These are phyloP conservation scores for Ciconia nigra DNA, from an alignment of 2,797 vertebrate genomes.

Conservation along the genomic window DNA sequence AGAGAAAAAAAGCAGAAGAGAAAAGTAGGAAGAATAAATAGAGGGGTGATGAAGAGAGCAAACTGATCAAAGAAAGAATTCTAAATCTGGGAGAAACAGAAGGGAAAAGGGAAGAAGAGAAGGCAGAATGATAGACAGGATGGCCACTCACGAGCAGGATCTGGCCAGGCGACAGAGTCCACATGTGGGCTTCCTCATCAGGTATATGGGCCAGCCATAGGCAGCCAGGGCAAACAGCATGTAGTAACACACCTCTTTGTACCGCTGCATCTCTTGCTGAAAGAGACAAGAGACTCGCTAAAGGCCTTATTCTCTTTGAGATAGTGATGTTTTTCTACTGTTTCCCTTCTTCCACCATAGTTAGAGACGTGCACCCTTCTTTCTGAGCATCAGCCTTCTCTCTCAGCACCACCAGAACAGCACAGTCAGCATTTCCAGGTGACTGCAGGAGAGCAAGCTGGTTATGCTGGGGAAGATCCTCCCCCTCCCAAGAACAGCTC, in stretches of 20 bases:
- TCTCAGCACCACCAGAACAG: background rate
- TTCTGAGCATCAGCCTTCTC: background rate
- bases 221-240: constrained; percentile 98
- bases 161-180: constrained; percentile 93
- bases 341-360: background rate
- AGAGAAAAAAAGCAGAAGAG: background rate
- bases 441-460: background rate
- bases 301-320: background rate
- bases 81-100: background rate
- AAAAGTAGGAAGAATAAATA: background rate
- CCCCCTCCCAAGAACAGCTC: background rate
- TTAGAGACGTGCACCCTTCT: background rate
- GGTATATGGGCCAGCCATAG: constrained; percentile 98
- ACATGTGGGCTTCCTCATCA: constrained; percentile 95
- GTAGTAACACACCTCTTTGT: constrained; percentile 98
- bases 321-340: background rate
- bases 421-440: background rate
- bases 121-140: background rate
- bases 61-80: background rate
- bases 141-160: constrained; percentile 92
- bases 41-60: background rate
- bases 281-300: constrained; percentile 33
- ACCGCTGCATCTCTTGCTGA: constrained; percentile 95
- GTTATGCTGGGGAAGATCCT: background rate
- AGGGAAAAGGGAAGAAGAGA: background rate